Percentiles rank a stretch among this genome's conserved stretches.
phyloP scores from a whole-genome alignment of 2,113 vertebrate species.

The Oreochromis niloticus region DNA sequence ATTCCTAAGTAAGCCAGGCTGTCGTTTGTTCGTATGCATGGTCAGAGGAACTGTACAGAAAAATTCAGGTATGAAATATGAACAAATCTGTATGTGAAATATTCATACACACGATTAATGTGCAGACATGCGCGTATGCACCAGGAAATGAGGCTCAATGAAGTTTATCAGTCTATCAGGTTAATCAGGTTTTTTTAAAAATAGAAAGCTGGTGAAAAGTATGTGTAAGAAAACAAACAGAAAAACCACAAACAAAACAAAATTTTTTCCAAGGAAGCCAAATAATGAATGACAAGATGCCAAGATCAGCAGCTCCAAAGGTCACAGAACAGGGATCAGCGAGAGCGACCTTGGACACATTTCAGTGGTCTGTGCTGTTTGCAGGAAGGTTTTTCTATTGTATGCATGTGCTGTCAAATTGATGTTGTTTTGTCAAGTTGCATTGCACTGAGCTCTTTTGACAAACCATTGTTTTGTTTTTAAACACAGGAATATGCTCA shows the following conservation, averaged over 20 bases:
- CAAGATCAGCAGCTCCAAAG: background rate
- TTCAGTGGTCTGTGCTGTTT: background rate
- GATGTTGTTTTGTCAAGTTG: background rate
- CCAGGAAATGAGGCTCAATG: background rate
- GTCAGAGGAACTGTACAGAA: background rate
- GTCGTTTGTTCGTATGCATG: background rate
- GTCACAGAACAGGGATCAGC: background rate
- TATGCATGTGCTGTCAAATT: background rate
- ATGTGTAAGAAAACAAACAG: background rate
- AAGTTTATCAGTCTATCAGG: background rate
- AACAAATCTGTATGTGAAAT: background rate
- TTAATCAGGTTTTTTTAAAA: background rate
- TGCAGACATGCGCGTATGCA: accelerated
- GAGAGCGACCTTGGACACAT: background rate
- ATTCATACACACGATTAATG: background rate
- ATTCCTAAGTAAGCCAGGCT: background rate
- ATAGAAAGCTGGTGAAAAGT: background rate
- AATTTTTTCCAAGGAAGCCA: accelerated
- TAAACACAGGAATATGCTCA: conserved; percentile 61
- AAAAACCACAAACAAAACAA: background rate
- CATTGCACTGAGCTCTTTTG: background rate
- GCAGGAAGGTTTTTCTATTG: background rate
- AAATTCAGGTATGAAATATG: background rate
- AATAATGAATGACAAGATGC: background rate
- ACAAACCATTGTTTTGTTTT: background rate